Conservation (phyloP, 2,888 invertebrate genomes). For the Sympetrum striolatum region DNA sequence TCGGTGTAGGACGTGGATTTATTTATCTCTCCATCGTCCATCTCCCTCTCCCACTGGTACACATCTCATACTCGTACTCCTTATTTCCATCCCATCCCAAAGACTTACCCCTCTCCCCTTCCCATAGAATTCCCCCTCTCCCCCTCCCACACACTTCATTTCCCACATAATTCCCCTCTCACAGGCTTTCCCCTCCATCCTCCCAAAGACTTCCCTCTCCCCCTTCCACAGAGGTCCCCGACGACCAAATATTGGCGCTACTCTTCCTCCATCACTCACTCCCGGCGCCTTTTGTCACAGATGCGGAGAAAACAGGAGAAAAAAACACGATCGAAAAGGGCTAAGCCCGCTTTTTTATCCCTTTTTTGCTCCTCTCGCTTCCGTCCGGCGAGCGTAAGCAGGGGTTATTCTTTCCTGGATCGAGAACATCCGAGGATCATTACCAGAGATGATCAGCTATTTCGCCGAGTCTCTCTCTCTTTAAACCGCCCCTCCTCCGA, state of each 20-base stretch:
- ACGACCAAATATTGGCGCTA: neutral
- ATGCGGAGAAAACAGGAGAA: neutral
- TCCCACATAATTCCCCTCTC: no score
- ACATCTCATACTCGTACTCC: neutral
- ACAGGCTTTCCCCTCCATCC: no score
- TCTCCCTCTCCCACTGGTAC: neutral
- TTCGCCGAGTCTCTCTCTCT: neutral
- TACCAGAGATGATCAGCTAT: neutral
- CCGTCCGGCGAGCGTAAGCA: neutral
- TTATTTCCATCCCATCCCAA: neutral
- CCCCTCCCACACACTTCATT: no score
- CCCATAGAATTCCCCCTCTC: no score
- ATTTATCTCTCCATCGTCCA: neutral
- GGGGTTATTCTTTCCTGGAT: neutral
- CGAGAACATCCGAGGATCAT: neutral
- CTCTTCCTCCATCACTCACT: neutral
- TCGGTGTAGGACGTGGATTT: neutral
- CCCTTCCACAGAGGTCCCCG: neutral
- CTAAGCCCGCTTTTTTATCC: neutral
- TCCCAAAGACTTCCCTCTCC: no score
- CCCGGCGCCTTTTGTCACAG: neutral
- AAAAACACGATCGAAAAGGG: neutral
- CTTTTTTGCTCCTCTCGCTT: neutral
- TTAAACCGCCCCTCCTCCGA: neutral
- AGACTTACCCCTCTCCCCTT: no score